A percentile compares a stretch with the other conserved stretches of the same genome.
Conservation (phyloP, 2,797 vertebrate genomes). For the Telmatherina bonti region DNA sequence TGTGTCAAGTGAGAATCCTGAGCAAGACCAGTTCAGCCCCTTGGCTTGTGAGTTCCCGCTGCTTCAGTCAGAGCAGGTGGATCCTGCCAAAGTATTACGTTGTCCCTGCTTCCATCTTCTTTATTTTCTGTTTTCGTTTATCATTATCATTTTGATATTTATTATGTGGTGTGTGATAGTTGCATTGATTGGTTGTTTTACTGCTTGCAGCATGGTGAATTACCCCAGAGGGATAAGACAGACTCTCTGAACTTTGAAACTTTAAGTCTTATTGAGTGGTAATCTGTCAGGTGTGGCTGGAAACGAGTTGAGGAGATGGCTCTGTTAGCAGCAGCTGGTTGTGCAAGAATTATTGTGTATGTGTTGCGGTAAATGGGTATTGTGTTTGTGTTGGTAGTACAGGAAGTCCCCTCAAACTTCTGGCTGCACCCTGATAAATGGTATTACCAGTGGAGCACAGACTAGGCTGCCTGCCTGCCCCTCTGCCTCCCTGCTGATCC, state of each 20-base stretch:
- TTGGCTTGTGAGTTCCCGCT: too few relatives aligned
- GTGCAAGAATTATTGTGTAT: constrained; percentile 22
- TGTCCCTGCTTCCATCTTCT: too few relatives aligned
- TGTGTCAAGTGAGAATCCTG: not conserved
- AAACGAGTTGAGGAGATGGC: constrained; percentile 19
- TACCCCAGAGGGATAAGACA: too few relatives aligned
- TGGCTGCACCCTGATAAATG: constrained; percentile 62
- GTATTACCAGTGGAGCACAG: constrained; percentile 69
- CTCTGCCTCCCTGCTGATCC: constrained; percentile 54
- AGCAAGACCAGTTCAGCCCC: not conserved
- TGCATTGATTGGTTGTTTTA: too few relatives aligned
- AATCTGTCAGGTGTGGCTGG: constrained; percentile 28
- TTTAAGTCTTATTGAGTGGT: not conserved
- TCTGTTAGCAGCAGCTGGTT: constrained; percentile 26
- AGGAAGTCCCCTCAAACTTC: constrained; percentile 40
- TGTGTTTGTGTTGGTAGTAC: constrained; percentile 12
- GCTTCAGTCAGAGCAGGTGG: too few relatives aligned
- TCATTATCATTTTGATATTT: too few relatives aligned
- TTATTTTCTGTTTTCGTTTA: too few relatives aligned
- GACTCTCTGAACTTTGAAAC: not conserved
- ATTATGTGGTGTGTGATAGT: too few relatives aligned
- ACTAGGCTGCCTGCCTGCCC: constrained; percentile 42
- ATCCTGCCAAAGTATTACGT: too few relatives aligned
- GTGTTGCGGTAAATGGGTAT: constrained; percentile 21
- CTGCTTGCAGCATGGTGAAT: too few relatives aligned